Evolutionary conservation across 2,888 invertebrate species (phyloP).

Genomic region (Habrosyne pyritoides): DNA sequence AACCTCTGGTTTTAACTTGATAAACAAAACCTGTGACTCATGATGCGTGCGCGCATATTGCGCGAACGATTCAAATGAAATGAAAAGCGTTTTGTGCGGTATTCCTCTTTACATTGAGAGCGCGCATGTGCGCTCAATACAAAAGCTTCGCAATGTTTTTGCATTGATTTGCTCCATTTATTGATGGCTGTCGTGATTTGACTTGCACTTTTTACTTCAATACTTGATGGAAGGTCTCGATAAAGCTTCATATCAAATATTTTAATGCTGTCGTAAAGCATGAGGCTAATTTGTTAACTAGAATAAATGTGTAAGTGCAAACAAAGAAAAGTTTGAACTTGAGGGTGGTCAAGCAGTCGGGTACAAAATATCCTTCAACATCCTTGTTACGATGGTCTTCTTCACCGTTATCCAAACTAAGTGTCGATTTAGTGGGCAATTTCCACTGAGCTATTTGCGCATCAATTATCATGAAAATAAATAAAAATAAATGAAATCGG

Average conservation of each 20-base stretch:
- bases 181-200: conserved; percentile 58
- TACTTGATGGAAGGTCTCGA: not conserved
- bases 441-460: no score
- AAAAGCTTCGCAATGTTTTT: conserved; percentile 69
- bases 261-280: no score
- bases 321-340: no score
- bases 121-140: conserved; percentile 72
- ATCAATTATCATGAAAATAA: not conserved
- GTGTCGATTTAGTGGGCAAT: no score
- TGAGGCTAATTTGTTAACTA: no score
- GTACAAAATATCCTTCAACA: no score
- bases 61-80: conserved; percentile 72
- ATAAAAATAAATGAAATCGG: not conserved
- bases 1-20: not conserved
- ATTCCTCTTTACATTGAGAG: conserved; percentile 60
- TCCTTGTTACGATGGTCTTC: no score
- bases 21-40: conserved; percentile 43
- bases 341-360: no score
- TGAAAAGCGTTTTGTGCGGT: conserved; percentile 80
- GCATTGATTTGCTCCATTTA: conserved; percentile 66
- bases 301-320: no score
- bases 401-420: no score
- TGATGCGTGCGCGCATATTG: conserved; percentile 56
- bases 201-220: conserved; percentile 17
- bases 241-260: not conserved